These are phyloP conservation scores for Papilio helenus DNA, from an alignment of 1,140 invertebrate genomes.

Conservation along the genomic window DNA sequence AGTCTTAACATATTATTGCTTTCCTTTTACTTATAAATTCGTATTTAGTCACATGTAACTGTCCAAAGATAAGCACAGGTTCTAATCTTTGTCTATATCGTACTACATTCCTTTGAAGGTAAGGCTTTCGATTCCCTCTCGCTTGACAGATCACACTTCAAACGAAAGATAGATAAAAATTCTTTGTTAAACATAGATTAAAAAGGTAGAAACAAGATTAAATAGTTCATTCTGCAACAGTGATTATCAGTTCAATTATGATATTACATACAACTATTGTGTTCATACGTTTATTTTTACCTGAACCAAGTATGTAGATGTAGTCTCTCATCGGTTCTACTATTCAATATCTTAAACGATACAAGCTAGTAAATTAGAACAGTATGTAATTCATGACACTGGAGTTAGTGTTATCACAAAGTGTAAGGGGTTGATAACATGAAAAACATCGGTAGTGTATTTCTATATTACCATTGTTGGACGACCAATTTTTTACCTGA, in stretches of 20 bases:
- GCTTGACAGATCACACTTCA: background rate
- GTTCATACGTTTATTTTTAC: too few species aligned
- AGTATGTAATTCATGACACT: too few species aligned
- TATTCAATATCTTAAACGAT: too few species aligned
- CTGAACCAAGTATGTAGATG: too few species aligned
- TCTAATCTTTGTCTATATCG: background rate
- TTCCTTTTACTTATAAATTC: too few species aligned
- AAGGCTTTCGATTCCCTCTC: background rate
- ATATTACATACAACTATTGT: background rate
- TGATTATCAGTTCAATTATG: background rate
- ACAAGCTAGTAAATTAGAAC: too few species aligned
- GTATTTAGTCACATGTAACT: too few species aligned
- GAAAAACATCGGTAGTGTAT: background rate
- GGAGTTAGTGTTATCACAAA: background rate
- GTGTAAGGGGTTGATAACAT: background rate
- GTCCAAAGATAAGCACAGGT: too few species aligned
- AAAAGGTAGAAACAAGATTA: background rate
- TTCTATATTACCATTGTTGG: background rate
- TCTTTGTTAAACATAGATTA: background rate
- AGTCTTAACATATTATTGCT: too few species aligned
- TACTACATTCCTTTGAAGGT: background rate
- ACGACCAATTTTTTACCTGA: constrained; percentile 24
- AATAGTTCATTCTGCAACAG: background rate
- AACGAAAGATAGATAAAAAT: background rate
- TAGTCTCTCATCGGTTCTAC: too few species aligned